A percentile compares a stretch with the other conserved stretches of the same genome.
These are phyloP conservation scores for Phalloptychus januarius DNA, from an alignment of 2,797 vertebrate species.

Conservation along the genomic window DNA sequence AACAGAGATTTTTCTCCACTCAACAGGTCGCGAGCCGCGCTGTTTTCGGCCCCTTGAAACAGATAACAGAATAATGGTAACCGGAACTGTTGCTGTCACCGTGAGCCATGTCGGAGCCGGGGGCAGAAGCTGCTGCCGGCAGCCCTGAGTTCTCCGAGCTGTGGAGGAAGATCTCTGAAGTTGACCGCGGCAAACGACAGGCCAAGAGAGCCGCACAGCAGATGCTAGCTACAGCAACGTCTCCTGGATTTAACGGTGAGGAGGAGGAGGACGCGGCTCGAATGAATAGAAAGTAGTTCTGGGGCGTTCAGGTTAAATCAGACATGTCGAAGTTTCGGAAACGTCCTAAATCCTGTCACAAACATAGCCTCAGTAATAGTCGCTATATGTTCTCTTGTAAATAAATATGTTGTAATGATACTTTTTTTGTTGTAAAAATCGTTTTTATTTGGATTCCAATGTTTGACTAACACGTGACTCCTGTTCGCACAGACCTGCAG, in stretches of 20 bases:
- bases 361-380: not conserved
- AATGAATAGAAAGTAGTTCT: not conserved
- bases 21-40: rapidly evolving
- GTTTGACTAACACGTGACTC: conserved; percentile 1
- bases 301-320: not conserved
- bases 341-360: not conserved
- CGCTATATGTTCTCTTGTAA: not conserved
- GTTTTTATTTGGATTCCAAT: not conserved
- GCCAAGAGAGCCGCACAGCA: conserved; percentile 28
- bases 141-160: conserved; percentile 36
- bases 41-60: rapidly evolving
- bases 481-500: conserved; percentile 61
- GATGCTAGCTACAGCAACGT: conserved; percentile 9
- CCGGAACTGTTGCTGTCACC: not conserved
- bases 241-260: conserved; percentile 50
- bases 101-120: conserved; percentile 53
- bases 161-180: conserved; percentile 44
- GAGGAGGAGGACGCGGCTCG: no score
- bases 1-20: not conserved
- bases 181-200: conserved; percentile 25
- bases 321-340: not conserved
- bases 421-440: not conserved
- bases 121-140: conserved; percentile 13
- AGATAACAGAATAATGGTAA: conserved; percentile 7
- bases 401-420: not conserved